A percentile compares a stretch with the other conserved stretches of the same genome.
phyloP scores from a whole-genome alignment of 37 sponge, comb jelly and placozoan genomes.

The Axinella damicornis region DNA sequence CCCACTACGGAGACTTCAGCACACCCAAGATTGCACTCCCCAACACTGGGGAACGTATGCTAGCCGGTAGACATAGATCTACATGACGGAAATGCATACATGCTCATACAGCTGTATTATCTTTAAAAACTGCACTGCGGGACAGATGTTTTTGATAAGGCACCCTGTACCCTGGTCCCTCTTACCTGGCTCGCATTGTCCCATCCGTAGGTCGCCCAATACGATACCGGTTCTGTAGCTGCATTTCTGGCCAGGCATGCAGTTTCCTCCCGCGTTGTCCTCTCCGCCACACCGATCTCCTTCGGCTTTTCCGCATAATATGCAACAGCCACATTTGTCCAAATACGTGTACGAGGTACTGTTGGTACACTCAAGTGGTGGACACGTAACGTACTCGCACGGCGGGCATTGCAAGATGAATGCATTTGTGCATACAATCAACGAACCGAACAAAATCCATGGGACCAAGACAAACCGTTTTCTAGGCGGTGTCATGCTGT shows the following conservation, averaged over 20 bases:
- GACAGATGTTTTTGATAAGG: too few species aligned
- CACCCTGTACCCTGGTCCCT: too few species aligned
- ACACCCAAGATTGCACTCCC: too few species aligned
- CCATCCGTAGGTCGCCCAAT: conserved; percentile 22
- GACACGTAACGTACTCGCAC: conserved; percentile 36
- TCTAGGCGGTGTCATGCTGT: too few species aligned
- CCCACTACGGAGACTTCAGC: too few species aligned
- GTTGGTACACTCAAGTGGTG: neutral
- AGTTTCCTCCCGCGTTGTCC: neutral
- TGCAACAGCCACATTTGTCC: conserved; percentile 58
- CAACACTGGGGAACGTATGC: too few species aligned
- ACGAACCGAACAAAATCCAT: too few species aligned
- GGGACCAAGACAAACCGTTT: too few species aligned
- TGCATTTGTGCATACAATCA: neutral
- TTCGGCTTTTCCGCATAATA: conserved; percentile 35
- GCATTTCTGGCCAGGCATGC: conserved; percentile 33
- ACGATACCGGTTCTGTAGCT: conserved; percentile 43
- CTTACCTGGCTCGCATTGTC: conserved; percentile 65
- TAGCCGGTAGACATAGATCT: too few species aligned
- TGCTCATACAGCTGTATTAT: too few species aligned
- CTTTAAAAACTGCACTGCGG: too few species aligned
- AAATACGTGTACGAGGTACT: neutral
- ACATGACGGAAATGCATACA: too few species aligned
- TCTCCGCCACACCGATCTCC: conserved; percentile 55
- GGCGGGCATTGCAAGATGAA: neutral